Base-by-base conservation (phyloP, 1,140 invertebrate genomes). In the Penaeus indicus region DNA sequence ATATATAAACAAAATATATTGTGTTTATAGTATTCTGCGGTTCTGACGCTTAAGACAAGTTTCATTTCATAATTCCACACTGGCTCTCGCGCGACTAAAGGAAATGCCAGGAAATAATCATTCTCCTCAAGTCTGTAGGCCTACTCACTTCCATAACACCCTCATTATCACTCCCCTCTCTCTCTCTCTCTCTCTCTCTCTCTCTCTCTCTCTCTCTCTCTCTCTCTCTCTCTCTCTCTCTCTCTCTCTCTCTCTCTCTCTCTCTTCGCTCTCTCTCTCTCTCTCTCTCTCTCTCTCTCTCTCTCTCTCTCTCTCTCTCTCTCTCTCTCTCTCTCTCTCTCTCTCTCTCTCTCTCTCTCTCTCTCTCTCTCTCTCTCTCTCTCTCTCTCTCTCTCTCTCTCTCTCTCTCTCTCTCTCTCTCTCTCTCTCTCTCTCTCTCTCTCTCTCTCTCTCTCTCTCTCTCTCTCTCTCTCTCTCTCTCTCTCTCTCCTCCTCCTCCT, bases 271-370 rank as follows among this genome's bases (percentile, higher is more conserved):
- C 77, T 27, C 10, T 27, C 25, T 79, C 38, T 79, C 47, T 21
- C 83, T 22, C 67, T 72, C 38, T 47, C 47, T 79, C 77, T 79
- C 38, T 25, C 38, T 42, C 77, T 27, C 10, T 27, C 25, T 79
- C 38, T 79, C 77, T 42, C 38, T 79, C 77, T 42, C 77, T 79
- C 38, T 79, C 77, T 79, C 7, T 79, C 77, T 11, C 3, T 42
- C 7, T 42, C 77, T 79, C 77, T 79, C 38, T 11, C 25, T 79
- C 7, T 38, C 77, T 79, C 38, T 38, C 38, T 32, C 38, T 42
- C 38, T 79, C 25, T 42, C 38, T 79, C 77, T 42, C 38, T 79
- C 38, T 42, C 77, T 79, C 38, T 42, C 77, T 42, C 7, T 79
- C 77, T 79, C 3, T 38, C 7, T 38, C 38, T 22, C 38, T 79